Base-by-base conservation (phyloP, 2,797 vertebrate species). In the Alosa sapidissima region DNA sequence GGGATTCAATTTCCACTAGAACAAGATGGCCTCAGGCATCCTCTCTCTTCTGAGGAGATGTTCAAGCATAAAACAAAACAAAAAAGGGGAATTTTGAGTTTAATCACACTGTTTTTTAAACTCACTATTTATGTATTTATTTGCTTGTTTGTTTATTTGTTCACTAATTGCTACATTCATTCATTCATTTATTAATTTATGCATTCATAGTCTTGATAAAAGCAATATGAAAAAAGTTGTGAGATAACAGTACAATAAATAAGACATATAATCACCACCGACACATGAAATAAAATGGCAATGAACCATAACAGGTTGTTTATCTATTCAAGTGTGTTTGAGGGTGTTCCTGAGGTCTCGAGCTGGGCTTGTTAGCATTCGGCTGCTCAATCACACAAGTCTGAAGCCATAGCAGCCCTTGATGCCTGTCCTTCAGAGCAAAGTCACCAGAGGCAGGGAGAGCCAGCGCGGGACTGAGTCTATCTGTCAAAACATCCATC, bases 401-500 rank as follows among this genome's bases (percentile, higher is more conserved):
- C 41, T 78, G 72, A 47, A 78, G 41, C 33, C 33, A 36, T 41
- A 72, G 65, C 33, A 72, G 68, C 72, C 72, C 36, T 78, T 47
- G 41, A 78, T 47, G 21, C 41, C 41, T 47, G 72, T 78, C 72
- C 72, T 78, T 78, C 72, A 78, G 41, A 78, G 41, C 72, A 78
- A 78, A 78, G 72, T 78, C 72, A 78, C 72, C 72, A 78, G 72
- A 78, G 72, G 72, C 72, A 45, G 68, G 16, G 33, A 41, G 13
- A 75, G 33, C 24, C 13, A 6, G 14, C 11, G 14, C 33, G 11
- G 14, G 68, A 5, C 72, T 78, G 1, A 45, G 72, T 14, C 72
- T 19, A 47, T 78, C 72, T 78, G 72, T 78, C 72, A 78, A 78
- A 78, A 47, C 41, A 78, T 78, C 72, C 72, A 78, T 78, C 72